Conservation (phyloP, 2,797 vertebrate species). For the Corythornis leucogaster region DNA sequence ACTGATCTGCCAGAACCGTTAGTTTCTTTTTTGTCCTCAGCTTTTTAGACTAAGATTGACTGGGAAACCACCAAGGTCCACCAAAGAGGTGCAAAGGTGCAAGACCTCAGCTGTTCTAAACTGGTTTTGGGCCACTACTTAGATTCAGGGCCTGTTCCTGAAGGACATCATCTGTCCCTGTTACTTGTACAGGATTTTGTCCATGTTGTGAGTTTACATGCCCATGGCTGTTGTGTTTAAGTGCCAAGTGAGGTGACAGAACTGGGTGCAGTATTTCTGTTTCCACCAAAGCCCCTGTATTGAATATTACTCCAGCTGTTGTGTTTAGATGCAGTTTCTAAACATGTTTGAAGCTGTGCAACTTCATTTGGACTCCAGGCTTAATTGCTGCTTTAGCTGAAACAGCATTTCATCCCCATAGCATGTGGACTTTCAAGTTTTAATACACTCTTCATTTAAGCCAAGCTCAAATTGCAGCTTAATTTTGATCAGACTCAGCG, state of each 20-base stretch:
- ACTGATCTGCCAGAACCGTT: not conserved
- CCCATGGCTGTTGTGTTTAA: not conserved
- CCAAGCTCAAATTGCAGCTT: slow-evolving; percentile 1
- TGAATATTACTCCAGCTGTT: not conserved
- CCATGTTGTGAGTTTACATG: not conserved
- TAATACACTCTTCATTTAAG: slow-evolving; percentile 23
- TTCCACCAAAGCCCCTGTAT: not conserved
- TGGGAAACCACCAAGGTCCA: not conserved
- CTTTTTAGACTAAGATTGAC: not conserved
- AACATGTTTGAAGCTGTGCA: not conserved
- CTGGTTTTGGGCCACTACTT: not conserved
- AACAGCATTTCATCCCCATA: not conserved
- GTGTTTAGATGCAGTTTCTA: not conserved
- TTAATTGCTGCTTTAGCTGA: slow-evolving; percentile 13
- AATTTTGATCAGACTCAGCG: slow-evolving; percentile 12
- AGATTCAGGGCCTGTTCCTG: not conserved
- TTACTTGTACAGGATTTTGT: not conserved
- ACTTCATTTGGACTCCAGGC: not conserved
- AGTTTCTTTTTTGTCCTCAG: not conserved
- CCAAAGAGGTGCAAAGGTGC: not conserved
- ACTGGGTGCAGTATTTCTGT: not conserved
- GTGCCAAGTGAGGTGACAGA: not conserved
- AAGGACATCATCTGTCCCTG: not conserved
- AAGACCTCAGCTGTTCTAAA: not conserved
- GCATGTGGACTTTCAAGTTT: not conserved